These are phyloP conservation scores for Bergia sp. DNA, from an alignment of 92 coral and sea anemone species.

Conservation along the genomic window DNA sequence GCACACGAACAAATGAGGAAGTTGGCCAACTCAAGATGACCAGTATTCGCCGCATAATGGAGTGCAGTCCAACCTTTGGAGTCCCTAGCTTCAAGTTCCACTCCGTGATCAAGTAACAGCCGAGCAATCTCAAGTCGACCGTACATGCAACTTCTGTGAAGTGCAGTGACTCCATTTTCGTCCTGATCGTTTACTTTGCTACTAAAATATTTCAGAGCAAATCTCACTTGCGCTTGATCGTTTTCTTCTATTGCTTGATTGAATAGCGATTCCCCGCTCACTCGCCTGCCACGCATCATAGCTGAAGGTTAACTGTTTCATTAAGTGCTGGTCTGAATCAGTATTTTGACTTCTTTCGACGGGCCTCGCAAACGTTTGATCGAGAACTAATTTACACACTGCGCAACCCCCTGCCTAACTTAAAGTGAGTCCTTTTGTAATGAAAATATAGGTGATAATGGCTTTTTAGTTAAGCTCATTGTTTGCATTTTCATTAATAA, in stretches of 20 bases:
- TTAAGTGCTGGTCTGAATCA: neutral
- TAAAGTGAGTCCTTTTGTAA: conserved; percentile 51
- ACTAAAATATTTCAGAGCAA: conserved; percentile 71
- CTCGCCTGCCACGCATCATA: conserved; percentile 41
- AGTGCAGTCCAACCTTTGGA: conserved; percentile 85
- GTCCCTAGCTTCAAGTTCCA: conserved; percentile 76
- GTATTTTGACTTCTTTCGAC: conserved; percentile 24
- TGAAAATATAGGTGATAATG: conserved; percentile 41
- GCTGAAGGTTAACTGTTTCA: neutral
- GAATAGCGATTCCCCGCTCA: conserved; percentile 56
- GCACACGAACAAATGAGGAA: conserved; percentile 75
- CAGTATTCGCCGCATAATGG: conserved; percentile 81
- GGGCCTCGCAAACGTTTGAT: neutral
- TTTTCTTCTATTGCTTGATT: conserved; percentile 80
- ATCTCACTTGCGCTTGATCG: conserved; percentile 77
- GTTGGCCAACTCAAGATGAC: conserved; percentile 71
- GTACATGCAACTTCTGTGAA: conserved; percentile 79
- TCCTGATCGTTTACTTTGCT: conserved; percentile 79
- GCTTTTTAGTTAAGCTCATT: conserved; percentile 46
- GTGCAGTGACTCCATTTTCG: conserved; percentile 75
- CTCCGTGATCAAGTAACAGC: conserved; percentile 78
- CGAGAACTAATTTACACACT: conserved; percentile 15
- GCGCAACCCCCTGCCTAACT: conserved; percentile 21
- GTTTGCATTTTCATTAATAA: conserved; percentile 39
- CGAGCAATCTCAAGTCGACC: conserved; percentile 77